Evolutionary conservation across 2,888 invertebrate species (phyloP).

Genomic region (Agriotes lineatus): DNA sequence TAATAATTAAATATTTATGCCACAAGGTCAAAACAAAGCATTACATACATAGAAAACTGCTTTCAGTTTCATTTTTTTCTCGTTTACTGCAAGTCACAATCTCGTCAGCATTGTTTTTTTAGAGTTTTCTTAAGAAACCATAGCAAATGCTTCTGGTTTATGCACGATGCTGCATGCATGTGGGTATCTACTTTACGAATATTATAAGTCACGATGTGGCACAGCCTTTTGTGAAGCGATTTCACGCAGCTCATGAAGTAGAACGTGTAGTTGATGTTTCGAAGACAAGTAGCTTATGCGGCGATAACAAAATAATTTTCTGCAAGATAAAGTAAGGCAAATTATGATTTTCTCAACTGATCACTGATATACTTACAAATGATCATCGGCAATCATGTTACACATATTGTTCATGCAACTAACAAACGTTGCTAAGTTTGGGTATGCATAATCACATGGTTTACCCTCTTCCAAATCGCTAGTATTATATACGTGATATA

Average conservation of each 20-base stretch:
- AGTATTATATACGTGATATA: conserved; percentile 82
- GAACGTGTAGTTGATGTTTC: conserved; percentile 96
- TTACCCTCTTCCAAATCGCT: conserved; percentile 70
- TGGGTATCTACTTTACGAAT: conserved; percentile 99
- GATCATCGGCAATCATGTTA: conserved; percentile 97
- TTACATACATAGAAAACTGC: conserved; percentile 81
- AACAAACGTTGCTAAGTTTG: conserved; percentile 84
- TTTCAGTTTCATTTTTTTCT: conserved; percentile 87
- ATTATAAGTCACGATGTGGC: conserved; percentile 98
- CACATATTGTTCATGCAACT: conserved; percentile 92
- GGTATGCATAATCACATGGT: conserved; percentile 80
- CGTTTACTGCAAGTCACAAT: conserved; percentile 75
- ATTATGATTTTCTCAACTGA: not conserved
- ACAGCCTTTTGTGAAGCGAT: conserved; percentile 97
- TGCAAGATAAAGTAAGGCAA: conserved; percentile 63
- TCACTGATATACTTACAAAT: conserved; percentile 77
- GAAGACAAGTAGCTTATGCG: conserved; percentile 95
- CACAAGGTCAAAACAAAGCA: not conserved
- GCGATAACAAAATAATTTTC: conserved; percentile 98
- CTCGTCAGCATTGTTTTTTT: conserved; percentile 90
- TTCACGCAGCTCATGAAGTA: conserved; percentile 95
- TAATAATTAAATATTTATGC: not conserved
- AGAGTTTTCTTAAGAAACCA: conserved; percentile 98
- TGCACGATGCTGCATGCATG: conserved; percentile 98
- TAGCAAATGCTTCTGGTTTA: conserved; percentile 99